A percentile compares a stretch with the other conserved stretches of the same genome.
Conservation (phyloP, 2,797 vertebrate species). For the Urosaurus nigricauda region DNA sequence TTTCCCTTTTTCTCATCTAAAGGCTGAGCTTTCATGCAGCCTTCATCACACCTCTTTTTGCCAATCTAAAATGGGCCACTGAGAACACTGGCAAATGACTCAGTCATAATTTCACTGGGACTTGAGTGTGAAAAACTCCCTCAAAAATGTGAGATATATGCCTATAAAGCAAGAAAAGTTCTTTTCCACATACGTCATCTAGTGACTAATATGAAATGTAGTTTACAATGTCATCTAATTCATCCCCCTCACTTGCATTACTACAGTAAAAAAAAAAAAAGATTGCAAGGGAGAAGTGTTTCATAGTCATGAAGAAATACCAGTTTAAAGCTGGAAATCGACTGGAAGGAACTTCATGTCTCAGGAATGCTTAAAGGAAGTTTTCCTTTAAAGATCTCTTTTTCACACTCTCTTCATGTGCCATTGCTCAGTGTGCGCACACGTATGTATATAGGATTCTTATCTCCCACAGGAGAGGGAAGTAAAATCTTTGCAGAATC, state of each 20-base stretch:
- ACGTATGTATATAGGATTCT: too few species aligned
- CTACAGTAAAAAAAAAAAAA: not conserved
- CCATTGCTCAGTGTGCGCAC: too few species aligned
- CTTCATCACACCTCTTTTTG: too few species aligned
- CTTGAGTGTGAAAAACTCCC: not conserved
- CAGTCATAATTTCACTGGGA: not conserved
- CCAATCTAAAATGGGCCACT: too few species aligned
- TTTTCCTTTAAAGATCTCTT: too few species aligned
- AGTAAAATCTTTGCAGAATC: too few species aligned
- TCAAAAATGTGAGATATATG: not conserved
- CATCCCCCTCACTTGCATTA: not conserved
- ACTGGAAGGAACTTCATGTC: not conserved
- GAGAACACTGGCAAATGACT: too few species aligned
- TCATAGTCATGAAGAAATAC: not conserved
- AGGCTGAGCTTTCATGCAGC: too few species aligned
- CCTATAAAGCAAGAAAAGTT: not conserved
- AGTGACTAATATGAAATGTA: not conserved
- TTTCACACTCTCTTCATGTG: too few species aligned
- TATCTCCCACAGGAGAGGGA: too few species aligned
- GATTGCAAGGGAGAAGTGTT: not conserved
- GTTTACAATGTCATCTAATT: not conserved
- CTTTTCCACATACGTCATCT: not conserved
- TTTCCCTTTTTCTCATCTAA: too few species aligned
- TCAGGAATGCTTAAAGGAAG: not conserved
- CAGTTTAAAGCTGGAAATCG: not conserved